Evolutionary conservation across 2,888 invertebrate genomes (phyloP), one percentile per base, ranked within the genome.

Genomic region (Ophioninae sp.): DNA sequence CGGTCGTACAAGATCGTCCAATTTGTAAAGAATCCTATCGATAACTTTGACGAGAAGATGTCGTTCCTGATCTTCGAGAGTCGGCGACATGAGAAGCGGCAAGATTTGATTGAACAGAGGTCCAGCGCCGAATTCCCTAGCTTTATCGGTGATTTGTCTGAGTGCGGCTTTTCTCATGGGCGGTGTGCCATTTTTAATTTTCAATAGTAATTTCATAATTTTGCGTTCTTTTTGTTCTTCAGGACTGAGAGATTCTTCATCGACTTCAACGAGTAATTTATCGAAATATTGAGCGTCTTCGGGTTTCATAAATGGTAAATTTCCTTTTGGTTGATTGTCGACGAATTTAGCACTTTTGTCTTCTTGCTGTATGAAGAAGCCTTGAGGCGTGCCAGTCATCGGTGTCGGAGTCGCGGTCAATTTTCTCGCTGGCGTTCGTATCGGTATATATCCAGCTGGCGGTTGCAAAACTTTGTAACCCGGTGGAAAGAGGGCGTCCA

Each of bases 181-280:
- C 17, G 99, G 99, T 0, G 99, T 99, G 30, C 99, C 99, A 91
- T 99, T 99, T 94, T 99, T 99, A 83, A 99, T 99, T 93, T 99
- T 99, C 79, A 99, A 94, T 88, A 99, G 93, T 10, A 99, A 94
- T 91, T 99, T 99, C 99, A 99, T 99, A 72, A 99, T 99, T 94
- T 99, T 99, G 65, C 99, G 94, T 93, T 99, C 99, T 92, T 99
- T 99, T 87, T 98, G 97, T 92, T 99, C 99, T 90, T 99, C 99
- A 0, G 99, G 98, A 74, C 97, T 96, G 59, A 99, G 94, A 0
- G 96, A 94, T 90, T 99, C 99, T 93, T 99, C 99, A 93, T 99
- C 99, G 41, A 99, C 99, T 92, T 99, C 99, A 77, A 98, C 96
- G 87, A 99, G 94, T 86, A 99, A 94, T 93, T 99, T 99, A 93